Evolutionary conservation across 1,140 invertebrate species (phyloP).

Genomic region (Hormaphis cornu): DNA sequence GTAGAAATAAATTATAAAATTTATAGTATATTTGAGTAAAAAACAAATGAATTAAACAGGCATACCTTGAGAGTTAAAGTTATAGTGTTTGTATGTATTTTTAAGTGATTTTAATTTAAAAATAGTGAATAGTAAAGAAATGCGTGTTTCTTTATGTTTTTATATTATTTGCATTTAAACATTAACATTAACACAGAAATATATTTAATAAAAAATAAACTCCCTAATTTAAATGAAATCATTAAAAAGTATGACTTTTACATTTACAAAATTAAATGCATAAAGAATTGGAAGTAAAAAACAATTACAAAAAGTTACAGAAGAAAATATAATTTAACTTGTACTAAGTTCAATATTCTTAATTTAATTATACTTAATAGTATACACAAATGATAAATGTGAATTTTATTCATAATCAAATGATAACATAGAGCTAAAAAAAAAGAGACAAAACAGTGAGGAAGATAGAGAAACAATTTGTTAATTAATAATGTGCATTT

Average conservation of each 20-base stretch:
- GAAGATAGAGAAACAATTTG: not conserved
- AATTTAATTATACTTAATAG: conserved; percentile 13
- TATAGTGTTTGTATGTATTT: not conserved
- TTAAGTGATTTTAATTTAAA: no score
- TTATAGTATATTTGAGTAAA: not conserved
- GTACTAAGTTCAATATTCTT: conserved; percentile 12
- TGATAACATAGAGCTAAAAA: not conserved
- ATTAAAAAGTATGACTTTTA: conserved; percentile 1
- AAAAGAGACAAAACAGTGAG: not conserved
- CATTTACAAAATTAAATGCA: not conserved
- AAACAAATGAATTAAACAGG: not conserved
- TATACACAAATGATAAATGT: conserved; percentile 25
- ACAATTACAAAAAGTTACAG: not conserved
- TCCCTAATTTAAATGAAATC: conserved; percentile 13
- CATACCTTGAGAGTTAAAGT: no score
- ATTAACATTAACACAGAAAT: not conserved
- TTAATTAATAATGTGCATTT: not conserved
- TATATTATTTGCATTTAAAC: no score
- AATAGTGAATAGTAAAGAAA: no score
- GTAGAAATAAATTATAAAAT: conserved; percentile 11
- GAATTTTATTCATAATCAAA: conserved; percentile 1
- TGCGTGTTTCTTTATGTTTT: no score
- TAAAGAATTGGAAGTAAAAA: not conserved
- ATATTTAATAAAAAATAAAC: not conserved
- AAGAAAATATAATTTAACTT: not conserved